Base-by-base conservation (phyloP, 2,113 vertebrate genomes). In the Rhineura floridana region DNA sequence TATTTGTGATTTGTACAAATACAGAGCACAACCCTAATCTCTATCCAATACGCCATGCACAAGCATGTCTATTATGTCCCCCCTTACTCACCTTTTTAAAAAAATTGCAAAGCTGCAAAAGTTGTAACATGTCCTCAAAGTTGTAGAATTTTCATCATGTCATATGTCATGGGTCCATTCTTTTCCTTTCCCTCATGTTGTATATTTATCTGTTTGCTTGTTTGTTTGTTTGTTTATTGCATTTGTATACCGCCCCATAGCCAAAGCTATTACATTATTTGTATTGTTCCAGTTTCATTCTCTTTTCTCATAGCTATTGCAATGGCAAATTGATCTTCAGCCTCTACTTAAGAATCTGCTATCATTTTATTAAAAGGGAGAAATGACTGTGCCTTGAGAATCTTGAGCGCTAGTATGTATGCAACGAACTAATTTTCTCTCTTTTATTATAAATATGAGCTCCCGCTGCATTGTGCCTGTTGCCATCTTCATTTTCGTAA, bases 321-420 rank as follows among this genome's bases (percentile, higher is more conserved):
- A 91, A 46, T 70, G 91, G 84, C 63, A 92, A 95, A 90, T 91
- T 85, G n/a, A 79, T 89, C 86, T 94, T 89, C 92, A 93, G 88
- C 46, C 72, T 87, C 89, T 91, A 84, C 73, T 21, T 9, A 89
- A 83, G 87, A 93, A 92, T 92, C 88, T 89, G 62, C 85, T 88
- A 73, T 87, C 76, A 85, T 85, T 91, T 94, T 90, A 87, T 69
- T 92, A 89, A 93, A 92, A 94, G 73, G 33, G 90, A 91, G 90
- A 93, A 90, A 15, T 84, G 39, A 44, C 55, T 87, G 87, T 75
- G 48, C 84, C 83, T 73, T 87, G 70, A 91, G 88, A 88, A 59
- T 91, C 90, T 46, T 88, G 87, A 93, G 36, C 46, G 86, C 81
- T 91, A 23, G 76, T 91, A 84, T 92, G 90, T 91, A 88, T 87